Conservation (phyloP, 2,113 vertebrate species). For the Vireo altiloquus region DNA sequence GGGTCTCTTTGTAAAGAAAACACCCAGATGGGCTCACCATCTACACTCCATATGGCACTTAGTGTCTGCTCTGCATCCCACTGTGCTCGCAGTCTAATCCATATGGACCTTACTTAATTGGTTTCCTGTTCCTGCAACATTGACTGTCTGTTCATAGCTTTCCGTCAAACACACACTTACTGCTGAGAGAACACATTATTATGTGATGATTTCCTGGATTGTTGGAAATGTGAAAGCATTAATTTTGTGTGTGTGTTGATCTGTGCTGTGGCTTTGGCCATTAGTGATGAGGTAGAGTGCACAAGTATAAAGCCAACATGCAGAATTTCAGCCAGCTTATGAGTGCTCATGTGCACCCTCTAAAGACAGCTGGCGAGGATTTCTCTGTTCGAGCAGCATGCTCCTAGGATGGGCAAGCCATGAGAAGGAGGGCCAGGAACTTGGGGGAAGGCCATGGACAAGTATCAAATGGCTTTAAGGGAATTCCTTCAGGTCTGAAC, state of each 20-base stretch:
- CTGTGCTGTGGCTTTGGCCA: not conserved
- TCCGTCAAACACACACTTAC: not conserved
- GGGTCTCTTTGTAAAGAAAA: not conserved
- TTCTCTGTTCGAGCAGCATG: not conserved
- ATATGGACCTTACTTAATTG: constrained; percentile 30
- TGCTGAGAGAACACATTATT: not conserved
- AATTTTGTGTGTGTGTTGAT: not conserved
- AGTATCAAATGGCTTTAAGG: not conserved
- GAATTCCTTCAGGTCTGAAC: not conserved
- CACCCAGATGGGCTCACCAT: not conserved
- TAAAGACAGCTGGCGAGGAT: not conserved
- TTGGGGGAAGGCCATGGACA: not conserved
- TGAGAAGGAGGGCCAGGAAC: not conserved
- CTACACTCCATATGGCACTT: not conserved
- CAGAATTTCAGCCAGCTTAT: not conserved
- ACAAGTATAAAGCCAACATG: not conserved
- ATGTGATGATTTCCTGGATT: not conserved
- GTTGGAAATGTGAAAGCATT: not conserved
- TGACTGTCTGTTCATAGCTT: not conserved
- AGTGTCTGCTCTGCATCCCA: not conserved
- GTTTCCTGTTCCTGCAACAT: not conserved
- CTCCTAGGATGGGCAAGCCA: not conserved
- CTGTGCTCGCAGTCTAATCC: not conserved
- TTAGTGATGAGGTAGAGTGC: not conserved
- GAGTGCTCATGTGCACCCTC: not conserved